Evolutionary conservation across 2,113 vertebrate species (phyloP), one percentile per base, ranked within the genome.

Genomic region (Onychorhynchus coronatus): DNA sequence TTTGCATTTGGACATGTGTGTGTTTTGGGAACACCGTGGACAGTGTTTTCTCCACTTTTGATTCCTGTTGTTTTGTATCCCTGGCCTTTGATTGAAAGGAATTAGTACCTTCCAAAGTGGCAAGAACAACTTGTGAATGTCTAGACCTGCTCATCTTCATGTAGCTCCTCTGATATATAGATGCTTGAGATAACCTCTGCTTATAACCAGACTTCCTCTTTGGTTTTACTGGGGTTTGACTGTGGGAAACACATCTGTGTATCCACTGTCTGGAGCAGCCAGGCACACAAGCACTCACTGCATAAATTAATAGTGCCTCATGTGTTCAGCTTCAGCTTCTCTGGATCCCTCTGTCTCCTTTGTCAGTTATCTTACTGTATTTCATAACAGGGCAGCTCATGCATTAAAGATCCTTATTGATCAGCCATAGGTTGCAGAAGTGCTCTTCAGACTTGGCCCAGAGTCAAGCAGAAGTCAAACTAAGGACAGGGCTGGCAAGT

Each of bases 401-500:
- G 44, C 65, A 37, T 93, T 91, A 46, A 87, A 85, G 66, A 85
- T 76, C 77, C 46, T 85, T 73, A 92, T 68, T 94, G 94, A 93
- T 89, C 71, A 87, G 80, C 53, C 31, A 3, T 81, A 58, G 44
- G 68, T 66, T 82, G 91, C 67, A 83, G 85, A 76, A 74, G 35
- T 44, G 70, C 70, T 82, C 6, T 47, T 92, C 49, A 82, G 66
- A 72, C 73, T 81, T 63, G 75, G 84, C 82, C 47, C 30, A 12
- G 80, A 89, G 41, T 88, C 81, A 37, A 76, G 65, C 35, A 41
- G 42, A 53, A 94, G 91, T 95, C 89, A 96, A 70, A 55, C 70
- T 56, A 94, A 96, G 91, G 93, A 58, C 78, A 55, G 58, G n/a
- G 66, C 80, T 97, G 95, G 94, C 93, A 85, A 85, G 37, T 35